Base-by-base conservation (phyloP, 1,140 invertebrate genomes). In the Neodiprion fabricii region DNA sequence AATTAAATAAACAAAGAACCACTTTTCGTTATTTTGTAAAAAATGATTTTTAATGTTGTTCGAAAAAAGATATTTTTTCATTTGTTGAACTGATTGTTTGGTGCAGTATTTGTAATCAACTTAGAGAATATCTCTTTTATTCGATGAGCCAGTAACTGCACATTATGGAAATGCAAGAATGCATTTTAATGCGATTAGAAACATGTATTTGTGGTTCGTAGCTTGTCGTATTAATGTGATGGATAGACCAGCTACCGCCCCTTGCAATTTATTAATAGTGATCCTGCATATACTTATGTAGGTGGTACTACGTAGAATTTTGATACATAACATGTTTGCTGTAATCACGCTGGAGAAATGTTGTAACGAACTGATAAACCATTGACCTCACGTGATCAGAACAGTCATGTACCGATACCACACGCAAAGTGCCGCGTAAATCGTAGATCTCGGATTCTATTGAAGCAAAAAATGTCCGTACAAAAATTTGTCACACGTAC, bases 311-410 rank as follows among this genome's bases (percentile, higher is more conserved):
- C 28, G 28, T 40, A 40, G 28, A 21, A 66, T n/a, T 14, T 21
- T 61, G 47, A 48, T 21, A 72, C 53, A 67, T 53, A 48, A 73
- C 74, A 23, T 9, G n/a, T 68, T 49, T 78, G 21, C 61, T 70
- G 47, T 23, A 75, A 21, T 65, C 61, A 14, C 61, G 17, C 4
- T 17, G 12, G 61, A 14, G 17, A 65, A 65, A 21, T 14, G 17
- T 14, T 65, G 12, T 65, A 40, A 65, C 61, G 1, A 65, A 65
- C 17, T 9, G 40, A 47, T 69, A 70, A 76, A 73, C 71, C 71
- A 72, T 79, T 84, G 75, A 85, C 83, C 81, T 85, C 79, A 82
- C 77, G 79, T 85, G 80, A 84, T 80, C 66, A 47, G 68, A 71
- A 69, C 71, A 76, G 74, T 14, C 67, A 75, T 70, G 14, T 49